phyloP scores from a whole-genome alignment of 1,140 invertebrate species.

The Orius laevigatus region DNA sequence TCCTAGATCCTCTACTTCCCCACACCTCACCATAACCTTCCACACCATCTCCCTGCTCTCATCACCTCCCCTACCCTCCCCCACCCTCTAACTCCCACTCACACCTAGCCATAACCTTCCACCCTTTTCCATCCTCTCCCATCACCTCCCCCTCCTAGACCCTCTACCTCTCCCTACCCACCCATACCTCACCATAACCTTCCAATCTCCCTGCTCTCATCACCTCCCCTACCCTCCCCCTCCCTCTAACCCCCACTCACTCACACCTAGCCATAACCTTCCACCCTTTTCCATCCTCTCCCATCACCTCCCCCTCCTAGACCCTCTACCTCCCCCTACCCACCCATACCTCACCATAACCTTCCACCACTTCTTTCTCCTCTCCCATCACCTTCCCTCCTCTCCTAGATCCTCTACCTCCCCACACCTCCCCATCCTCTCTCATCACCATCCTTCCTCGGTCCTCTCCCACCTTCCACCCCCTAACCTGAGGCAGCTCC shows the following conservation, averaged over 20 bases:
- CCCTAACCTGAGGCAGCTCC: not conserved
- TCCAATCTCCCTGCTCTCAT: not conserved
- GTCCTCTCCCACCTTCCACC: not conserved
- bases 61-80: no score
- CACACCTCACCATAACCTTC: not conserved
- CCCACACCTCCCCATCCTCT: not conserved
- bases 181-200: not conserved
- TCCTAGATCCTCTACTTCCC: not conserved
- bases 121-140: not conserved
- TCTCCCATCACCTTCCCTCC: not conserved
- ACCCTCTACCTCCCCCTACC: not conserved
- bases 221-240: no score
- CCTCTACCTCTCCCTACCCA: not conserved
- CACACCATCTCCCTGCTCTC: not conserved
- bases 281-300: slow-evolving; percentile 4
- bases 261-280: not conserved
- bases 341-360: not conserved
- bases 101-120: not conserved
- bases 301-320: not conserved
- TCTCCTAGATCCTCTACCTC: not conserved
- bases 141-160: no score
- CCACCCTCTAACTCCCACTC: slow-evolving; percentile 1
- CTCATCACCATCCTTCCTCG: not conserved
- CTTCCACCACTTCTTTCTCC: not conserved
- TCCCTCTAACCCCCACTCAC: slow-evolving; percentile 1